Evolutionary conservation across 2,113 vertebrate genomes (phyloP), one percentile per base, ranked within the genome.

Genomic region (Hemiprocne comata): DNA sequence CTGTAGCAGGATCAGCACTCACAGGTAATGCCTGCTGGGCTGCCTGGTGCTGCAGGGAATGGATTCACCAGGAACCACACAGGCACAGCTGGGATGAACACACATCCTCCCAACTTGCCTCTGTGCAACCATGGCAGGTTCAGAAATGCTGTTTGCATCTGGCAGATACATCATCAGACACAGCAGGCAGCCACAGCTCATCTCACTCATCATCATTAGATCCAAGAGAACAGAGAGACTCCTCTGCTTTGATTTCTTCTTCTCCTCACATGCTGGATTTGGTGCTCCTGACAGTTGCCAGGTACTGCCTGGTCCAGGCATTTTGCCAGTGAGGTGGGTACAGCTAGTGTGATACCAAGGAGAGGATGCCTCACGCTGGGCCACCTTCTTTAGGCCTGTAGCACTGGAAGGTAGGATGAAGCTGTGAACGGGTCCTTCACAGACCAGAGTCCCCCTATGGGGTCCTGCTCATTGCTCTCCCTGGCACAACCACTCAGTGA

Each of bases 1-100:
- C 90, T 36, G 21, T 2, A 46, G 72, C 81, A 69, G 19, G 23
- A 57, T n/a, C 80, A 48, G 36, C 67, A 58, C 73, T 94, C 64
- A 85, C 76, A 51, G 53, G 84, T 17, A 67, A 79, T 1, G 40
- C 75, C 7, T 3, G 38, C 10, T 51, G 76, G 12, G 1, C 38
- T 53, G 83, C 53, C 89, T 53, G 85, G 80, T 64, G 15, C 92
- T 31, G 75, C 80, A 76, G 91, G 81, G 38, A 42, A 87, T 65
- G 7, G 81, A 44, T 83, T 92, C 74, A 48, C 91, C 33, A 82
- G 84, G 93, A 87, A 10, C 23, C 14, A 4, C 54, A 18, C 57
- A 31, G 3, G 3, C 66, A 33, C 71, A 26, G 17, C 5, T 2
- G 60, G 80, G 71, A 87, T 28, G 74, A 64, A 69, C 40, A 42